A percentile compares a stretch with the other conserved stretches of the same genome.
These are phyloP conservation scores for Colinus virginianus DNA, from an alignment of 2,113 vertebrate genomes.

Conservation along the genomic window DNA sequence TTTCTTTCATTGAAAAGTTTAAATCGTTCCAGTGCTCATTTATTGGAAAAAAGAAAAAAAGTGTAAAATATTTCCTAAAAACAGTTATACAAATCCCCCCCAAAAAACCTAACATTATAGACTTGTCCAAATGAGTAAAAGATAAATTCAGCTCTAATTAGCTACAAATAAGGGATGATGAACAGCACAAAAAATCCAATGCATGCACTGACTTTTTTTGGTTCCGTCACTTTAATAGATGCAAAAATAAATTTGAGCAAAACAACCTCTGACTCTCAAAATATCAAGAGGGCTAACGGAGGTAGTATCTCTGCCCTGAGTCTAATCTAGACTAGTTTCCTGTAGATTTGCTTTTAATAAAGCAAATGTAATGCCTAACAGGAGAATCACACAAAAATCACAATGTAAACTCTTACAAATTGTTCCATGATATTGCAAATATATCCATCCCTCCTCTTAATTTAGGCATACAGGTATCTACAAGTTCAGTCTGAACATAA, in stretches of 20 bases:
- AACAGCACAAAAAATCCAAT: background rate
- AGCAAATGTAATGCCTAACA: background rate
- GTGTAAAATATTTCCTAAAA: background rate
- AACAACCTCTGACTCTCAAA: constrained; percentile 5
- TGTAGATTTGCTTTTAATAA: background rate
- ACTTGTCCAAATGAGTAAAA: background rate
- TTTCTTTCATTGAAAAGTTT: background rate
- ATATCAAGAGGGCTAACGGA: constrained; percentile 1
- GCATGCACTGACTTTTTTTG: background rate
- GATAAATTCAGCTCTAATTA: background rate
- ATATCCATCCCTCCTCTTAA: background rate
- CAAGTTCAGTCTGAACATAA: background rate
- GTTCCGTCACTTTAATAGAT: constrained; percentile 12
- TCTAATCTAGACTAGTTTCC: background rate
- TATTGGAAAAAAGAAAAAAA: background rate
- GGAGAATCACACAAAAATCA: background rate
- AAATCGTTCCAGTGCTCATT: background rate
- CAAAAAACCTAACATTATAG: background rate
- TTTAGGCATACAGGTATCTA: background rate
- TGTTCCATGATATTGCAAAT: background rate
- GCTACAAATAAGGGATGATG: background rate
- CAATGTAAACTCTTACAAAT: background rate
- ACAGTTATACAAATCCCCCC: background rate
- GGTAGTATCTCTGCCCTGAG: background rate
- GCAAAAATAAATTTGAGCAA: constrained; percentile 13